Conservation (phyloP, 2,888 invertebrate genomes). For the Meghimatium bilineatum region DNA sequence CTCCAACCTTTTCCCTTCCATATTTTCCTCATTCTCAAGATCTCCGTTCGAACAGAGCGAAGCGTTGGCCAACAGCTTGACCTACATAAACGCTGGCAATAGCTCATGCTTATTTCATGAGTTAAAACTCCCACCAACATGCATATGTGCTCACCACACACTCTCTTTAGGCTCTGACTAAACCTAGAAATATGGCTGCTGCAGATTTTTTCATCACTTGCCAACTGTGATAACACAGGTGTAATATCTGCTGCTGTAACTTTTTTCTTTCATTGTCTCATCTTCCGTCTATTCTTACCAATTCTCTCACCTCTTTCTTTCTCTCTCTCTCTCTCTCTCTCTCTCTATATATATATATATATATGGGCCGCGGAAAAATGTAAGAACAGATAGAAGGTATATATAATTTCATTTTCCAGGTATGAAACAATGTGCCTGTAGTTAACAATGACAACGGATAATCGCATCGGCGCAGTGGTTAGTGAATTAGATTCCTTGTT, state of each 20-base stretch:
- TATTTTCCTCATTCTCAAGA: neutral
- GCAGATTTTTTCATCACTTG: neutral
- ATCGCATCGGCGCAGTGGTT: too few species aligned
- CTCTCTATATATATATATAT: too few species aligned
- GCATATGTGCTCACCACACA: neutral
- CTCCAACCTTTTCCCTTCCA: neutral
- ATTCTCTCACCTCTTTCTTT: neutral
- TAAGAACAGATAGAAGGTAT: too few species aligned
- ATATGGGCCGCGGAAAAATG: too few species aligned
- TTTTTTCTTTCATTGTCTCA: neutral
- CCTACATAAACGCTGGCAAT: neutral
- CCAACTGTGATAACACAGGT: neutral
- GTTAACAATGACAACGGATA: too few species aligned
- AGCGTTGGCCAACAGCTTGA: neutral
- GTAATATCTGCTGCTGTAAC: neutral
- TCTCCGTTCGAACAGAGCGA: neutral
- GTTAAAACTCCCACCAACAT: neutral
- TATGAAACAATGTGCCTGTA: too few species aligned
- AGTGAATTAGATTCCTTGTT: too few species aligned
- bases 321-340: neutral
- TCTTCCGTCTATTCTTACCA: too few species aligned
- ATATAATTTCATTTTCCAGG: too few species aligned
- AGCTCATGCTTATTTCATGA: conserved; percentile 27
- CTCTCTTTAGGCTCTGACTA: neutral
- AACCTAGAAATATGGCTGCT: neutral